phyloP scores from a whole-genome alignment of 2,113 vertebrate genomes.

The Callorhinus ursinus region DNA sequence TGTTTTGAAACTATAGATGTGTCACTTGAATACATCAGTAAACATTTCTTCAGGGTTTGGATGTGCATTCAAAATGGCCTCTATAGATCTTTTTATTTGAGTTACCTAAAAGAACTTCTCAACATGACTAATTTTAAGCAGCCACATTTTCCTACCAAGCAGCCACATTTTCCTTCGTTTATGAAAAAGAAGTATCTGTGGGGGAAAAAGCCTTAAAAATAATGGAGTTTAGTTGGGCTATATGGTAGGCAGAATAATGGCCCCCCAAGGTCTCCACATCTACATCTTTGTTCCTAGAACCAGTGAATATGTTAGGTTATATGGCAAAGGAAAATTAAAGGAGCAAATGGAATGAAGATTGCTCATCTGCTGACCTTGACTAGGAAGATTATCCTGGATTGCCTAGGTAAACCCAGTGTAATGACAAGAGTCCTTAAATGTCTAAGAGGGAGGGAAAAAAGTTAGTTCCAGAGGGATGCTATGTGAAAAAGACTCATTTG shows the following conservation, averaged over 20 bases:
- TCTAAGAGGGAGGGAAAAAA: background rate
- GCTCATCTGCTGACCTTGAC: background rate
- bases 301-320: background rate
- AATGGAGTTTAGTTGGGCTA: background rate
- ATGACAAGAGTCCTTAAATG: background rate
- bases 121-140: constrained; percentile 61
- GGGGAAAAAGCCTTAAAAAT: background rate
- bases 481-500: background rate
- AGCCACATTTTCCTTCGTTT: background rate
- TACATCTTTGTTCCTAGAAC: background rate
- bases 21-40: constrained; percentile 73
- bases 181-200: constrained; percentile 26
- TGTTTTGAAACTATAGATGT: constrained; percentile 72
- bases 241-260: background rate
- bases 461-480: background rate
- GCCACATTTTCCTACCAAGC: background rate
- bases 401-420: background rate
- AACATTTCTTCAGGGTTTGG: constrained; percentile 77
- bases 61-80: constrained; percentile 64
- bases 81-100: constrained; percentile 64
- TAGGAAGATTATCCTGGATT: background rate
- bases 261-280: background rate
- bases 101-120: constrained; percentile 64
- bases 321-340: background rate
- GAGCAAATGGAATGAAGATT: background rate